Percentiles rank a stretch among this genome's conserved stretches.
Conservation (phyloP, 2,888 invertebrate species). For the Sarcophaga carnaria region DNA sequence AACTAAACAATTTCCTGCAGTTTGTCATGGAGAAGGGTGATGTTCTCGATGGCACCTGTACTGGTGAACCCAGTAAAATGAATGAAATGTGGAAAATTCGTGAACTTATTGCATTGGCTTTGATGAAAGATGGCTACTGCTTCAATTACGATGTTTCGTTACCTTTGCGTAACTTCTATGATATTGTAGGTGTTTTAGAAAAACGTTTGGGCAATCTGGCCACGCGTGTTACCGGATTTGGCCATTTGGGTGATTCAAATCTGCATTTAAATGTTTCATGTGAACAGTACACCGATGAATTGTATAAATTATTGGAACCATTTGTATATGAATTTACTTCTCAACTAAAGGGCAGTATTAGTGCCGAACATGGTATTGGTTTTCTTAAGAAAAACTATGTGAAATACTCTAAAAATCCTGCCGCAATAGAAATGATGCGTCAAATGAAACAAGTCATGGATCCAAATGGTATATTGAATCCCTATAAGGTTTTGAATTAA, state of each 20-base stretch:
- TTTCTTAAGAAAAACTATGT: constrained; percentile 92
- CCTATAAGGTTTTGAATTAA: constrained; percentile 90
- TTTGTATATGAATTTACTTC: constrained; percentile 93
- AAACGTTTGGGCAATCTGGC: constrained; percentile 86
- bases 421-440: constrained; percentile 90
- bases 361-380: constrained; percentile 98
- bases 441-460: constrained; percentile 93
- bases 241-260: constrained; percentile 98
- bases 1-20: constrained; percentile 90
- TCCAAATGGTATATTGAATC: constrained; percentile 96
- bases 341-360: constrained; percentile 91
- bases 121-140: constrained; percentile 92
- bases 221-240: constrained; percentile 91
- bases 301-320: constrained; percentile 88
- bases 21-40: constrained; percentile 87
- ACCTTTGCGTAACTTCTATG: constrained; percentile 92
- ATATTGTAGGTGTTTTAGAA: constrained; percentile 88
- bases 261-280: constrained; percentile 94
- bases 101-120: constrained; percentile 90
- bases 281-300: constrained; percentile 84
- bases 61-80: constrained; percentile 92
- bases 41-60: constrained; percentile 92
- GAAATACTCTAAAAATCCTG: constrained; percentile 88
- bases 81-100: constrained; percentile 92
- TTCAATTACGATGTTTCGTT: constrained; percentile 98